Conservation (phyloP, 2,888 invertebrate genomes). For the Leptopilina syphax region DNA sequence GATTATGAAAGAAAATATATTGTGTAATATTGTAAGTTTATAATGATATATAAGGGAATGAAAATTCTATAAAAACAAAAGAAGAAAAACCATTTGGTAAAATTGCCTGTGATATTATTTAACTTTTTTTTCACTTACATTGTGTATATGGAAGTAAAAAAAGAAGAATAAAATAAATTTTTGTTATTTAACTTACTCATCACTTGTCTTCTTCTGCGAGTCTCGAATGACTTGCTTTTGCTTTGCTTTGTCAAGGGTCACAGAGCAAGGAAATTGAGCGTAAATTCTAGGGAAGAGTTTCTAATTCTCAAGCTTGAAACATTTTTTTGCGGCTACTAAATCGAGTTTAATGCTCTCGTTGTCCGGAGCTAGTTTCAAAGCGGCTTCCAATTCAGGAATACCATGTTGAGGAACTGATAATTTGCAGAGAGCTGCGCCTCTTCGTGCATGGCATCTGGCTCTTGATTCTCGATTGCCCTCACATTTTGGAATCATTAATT, state of each 20-base stretch:
- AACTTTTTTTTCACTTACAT: background rate
- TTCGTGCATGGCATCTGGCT: slow-evolving; percentile 85
- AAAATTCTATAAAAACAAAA: background rate
- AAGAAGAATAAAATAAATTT: slow-evolving; percentile 14
- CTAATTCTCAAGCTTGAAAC: slow-evolving; percentile 54
- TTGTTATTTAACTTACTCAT: slow-evolving; percentile 13
- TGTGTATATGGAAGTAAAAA: background rate
- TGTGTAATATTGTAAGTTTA: background rate
- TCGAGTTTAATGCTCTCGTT: slow-evolving; percentile 60
- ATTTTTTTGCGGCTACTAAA: slow-evolving; percentile 47
- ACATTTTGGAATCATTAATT: slow-evolving; percentile 86
- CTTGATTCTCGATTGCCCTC: slow-evolving; percentile 84
- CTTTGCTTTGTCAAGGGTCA: slow-evolving; percentile 18
- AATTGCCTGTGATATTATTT: slow-evolving; percentile 35
- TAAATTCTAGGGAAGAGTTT: slow-evolving; percentile 38
- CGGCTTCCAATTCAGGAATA: slow-evolving; percentile 86
- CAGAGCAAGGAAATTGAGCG: slow-evolving; percentile 26
- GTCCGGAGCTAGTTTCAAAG: slow-evolving; percentile 79
- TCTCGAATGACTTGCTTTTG: slow-evolving; percentile 8
- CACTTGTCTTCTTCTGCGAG: background rate
- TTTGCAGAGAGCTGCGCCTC: slow-evolving; percentile 86
- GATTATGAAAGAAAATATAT: background rate
- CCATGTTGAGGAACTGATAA: slow-evolving; percentile 84
- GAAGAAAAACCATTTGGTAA: background rate
- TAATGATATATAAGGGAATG: background rate